Base-by-base conservation (phyloP, 2,113 vertebrate genomes). In the Osmerus mordax region DNA sequence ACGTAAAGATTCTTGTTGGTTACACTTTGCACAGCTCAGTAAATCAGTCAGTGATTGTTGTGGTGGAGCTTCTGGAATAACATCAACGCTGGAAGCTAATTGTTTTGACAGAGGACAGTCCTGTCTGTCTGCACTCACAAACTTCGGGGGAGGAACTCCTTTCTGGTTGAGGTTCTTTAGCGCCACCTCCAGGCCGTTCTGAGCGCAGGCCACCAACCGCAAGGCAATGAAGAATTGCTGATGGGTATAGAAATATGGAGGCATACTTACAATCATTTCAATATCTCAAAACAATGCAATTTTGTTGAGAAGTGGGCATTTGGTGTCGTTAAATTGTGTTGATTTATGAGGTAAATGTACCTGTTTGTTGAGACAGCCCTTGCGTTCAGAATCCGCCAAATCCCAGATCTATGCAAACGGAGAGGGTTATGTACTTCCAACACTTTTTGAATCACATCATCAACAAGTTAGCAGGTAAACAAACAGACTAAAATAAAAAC, bases 181-280 rank as follows among this genome's bases (percentile, higher is more conserved):
- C 60, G 94, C 94, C 91, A 99, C 94, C 73, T 99, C 96, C 88
- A 98, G 87, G 90, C 96, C 97, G 93, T 97, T 99, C 86, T 99
- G 97, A 67, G 97, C 97, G 90, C 97, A 99, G 0, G 96, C 96
- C 80, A 99, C 95, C 77, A 99, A 92, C 71, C 95, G 91, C 72
- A 99, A 85, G 2, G 96, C 96, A 82, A 98, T 92, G 85, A 97
- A 99, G 87, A 99, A 99, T 91, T 98, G 96, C 97, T 99, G 83
- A 75, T 74, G 75, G 75, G 60, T 86, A 70, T 12, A 74, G 32
- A 78, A 1, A 70, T 1, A 28, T 3, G 61, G 1, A 11, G 64
- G 19, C 16, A 23, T 5, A 2, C 65, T 68, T 58, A 65, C 41
- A 64, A 23, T 23, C 28, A 60, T 11, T 2, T 0, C 41, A 47